These are phyloP conservation scores for Apodemus sylvaticus DNA, from an alignment of 2,113 vertebrate genomes.

Conservation along the genomic window DNA sequence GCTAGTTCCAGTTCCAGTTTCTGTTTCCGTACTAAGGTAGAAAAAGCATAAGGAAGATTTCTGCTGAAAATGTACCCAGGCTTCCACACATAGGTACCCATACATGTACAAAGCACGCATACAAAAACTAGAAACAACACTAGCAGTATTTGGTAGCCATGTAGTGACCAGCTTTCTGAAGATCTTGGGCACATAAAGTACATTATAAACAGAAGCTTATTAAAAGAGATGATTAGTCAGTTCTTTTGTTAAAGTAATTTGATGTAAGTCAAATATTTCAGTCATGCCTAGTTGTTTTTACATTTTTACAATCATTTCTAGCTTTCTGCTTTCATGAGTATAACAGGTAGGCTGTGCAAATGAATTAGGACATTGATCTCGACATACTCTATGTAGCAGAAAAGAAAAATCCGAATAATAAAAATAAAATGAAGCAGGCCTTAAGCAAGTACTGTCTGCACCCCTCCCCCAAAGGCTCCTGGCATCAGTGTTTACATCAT, in stretches of 20 bases:
- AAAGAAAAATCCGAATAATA: neutral
- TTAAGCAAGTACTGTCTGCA: neutral
- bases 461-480: neutral
- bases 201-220: neutral
- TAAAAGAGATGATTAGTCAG: neutral
- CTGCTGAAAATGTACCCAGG: neutral
- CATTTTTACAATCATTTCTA: neutral
- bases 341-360: constrained; percentile 6
- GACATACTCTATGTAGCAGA: neutral
- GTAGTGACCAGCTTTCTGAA: constrained; percentile 25
- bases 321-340: neutral
- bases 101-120: neutral
- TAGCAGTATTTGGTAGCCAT: neutral
- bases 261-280: neutral
- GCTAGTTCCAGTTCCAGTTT: too few species aligned
- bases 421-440: neutral
- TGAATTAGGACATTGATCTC: neutral
- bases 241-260: neutral
- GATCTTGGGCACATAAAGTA: neutral
- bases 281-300: neutral
- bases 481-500: neutral
- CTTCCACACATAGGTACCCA: neutral
- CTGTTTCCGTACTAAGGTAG: too few species aligned
- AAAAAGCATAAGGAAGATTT: neutral
- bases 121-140: neutral